Evolutionary conservation across 2,113 vertebrate genomes (phyloP), one percentile per base, ranked within the genome.

Genomic region (Ceuthmochares aereus): DNA sequence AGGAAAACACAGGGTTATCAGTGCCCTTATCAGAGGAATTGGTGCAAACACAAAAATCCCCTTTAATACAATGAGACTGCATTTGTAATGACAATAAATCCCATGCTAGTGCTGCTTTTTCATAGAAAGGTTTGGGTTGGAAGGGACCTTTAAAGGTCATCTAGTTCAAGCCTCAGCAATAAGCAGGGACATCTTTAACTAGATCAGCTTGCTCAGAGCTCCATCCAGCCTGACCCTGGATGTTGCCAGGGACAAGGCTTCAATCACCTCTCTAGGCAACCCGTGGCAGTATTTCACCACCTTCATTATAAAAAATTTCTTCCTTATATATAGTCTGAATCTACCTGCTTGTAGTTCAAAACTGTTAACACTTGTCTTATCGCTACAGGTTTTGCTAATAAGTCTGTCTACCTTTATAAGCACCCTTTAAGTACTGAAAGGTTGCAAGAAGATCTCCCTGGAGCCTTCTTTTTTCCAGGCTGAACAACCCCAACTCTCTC

Each of bases 131-230:
- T 21, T 59, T 55, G 47, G 21, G 15, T 54, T 64, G 34, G 18
- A 66, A 62, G 10, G 7, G 12, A 40, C 34, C 7, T 56, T 55
- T 64, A 76, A 43, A 60, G 40, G 12, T 18, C 43, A 43, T 20
- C 15, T 30, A 47, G 26, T 12, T 29, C 27, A 75, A 9, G 0
- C 0, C 3, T 3, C 8, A 22, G 11, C 25, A 55, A 4, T 26
- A 3, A 68, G 29, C 25, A 51, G 30, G 17, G 21, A 32, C 45
- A 36, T 29, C 6, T 67, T 36, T 34, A 45, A 22, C 7, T 11
- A 36, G 6, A 63, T 22, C 70, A 32, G 9, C 8, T 7, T 73
- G 21, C 59, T 63, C 16, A 91, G 54, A 77, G 30, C 29, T 13
- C 34, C 2, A 1, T 15, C 12, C 49, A 34, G 8, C 11, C 42